These are phyloP conservation scores for Amazona ochrocephala DNA, from an alignment of 2,797 vertebrate species.

Conservation along the genomic window DNA sequence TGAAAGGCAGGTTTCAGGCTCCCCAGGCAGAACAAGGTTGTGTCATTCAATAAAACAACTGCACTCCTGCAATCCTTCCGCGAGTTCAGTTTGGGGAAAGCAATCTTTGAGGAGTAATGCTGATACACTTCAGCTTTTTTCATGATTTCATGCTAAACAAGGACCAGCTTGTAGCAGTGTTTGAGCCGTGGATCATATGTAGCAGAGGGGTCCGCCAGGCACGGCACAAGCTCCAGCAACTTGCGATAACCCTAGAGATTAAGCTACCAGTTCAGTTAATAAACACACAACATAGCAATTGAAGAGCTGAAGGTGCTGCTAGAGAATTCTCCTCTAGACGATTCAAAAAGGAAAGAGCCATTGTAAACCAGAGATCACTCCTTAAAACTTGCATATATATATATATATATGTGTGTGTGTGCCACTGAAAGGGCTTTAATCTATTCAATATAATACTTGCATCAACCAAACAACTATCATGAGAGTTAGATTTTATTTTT, in stretches of 20 bases:
- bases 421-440: slow-evolving; percentile 48
- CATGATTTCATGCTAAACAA: not conserved
- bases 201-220: not conserved
- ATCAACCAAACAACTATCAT: slow-evolving; percentile 68
- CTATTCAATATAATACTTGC: slow-evolving; percentile 35
- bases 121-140: not conserved
- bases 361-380: slow-evolving; percentile 8
- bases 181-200: not conserved
- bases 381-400: slow-evolving; percentile 11
- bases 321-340: not conserved
- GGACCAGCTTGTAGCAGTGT: not conserved
- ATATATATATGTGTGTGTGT: not conserved
- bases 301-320: not conserved
- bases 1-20: slow-evolving; percentile 67
- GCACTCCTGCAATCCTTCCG: slow-evolving; percentile 34
- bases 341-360: slow-evolving; percentile 20
- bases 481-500: not conserved
- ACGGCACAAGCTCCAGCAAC: not conserved
- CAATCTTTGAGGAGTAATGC: slow-evolving; percentile 57
- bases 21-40: slow-evolving; percentile 46
- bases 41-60: slow-evolving; percentile 69
- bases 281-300: not conserved
- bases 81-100: slow-evolving; percentile 48
- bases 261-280: not conserved
- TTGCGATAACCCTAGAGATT: not conserved